Evolutionary conservation across 2,113 vertebrate genomes (phyloP), one percentile per base, ranked within the genome.

Genomic region (Ranitomeya imitator): DNA sequence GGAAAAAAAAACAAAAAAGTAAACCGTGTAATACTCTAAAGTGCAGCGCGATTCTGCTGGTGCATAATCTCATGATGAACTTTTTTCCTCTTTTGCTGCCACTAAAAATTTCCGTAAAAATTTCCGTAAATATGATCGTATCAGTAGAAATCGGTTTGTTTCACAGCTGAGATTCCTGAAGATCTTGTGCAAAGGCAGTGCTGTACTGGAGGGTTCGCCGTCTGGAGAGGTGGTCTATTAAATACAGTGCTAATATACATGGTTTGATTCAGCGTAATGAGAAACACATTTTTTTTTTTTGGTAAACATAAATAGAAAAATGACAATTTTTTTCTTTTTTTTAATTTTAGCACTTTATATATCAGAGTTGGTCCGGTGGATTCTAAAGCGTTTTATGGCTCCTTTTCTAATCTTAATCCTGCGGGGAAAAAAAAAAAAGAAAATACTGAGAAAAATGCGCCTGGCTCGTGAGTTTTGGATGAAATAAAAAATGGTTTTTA

Each of bases 161-260:
- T 97, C 96, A 97, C 97, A 99, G 97, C 96, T 96, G 95, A 26
- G n/a, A 93, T 91, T 95, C 95, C 94, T 10, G 45, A 95, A 93
- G 93, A 91, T 95, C 93, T 93, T 94, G 95, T 97, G 96, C 96
- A 96, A 98, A 96, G 94, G 95, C 94, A 94, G 92, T 93, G 96
- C 94, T 69, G 82, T 94, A 93, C 93, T 78, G 85, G 26, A 94
- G 93, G 92, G 92, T 90, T 94, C 93, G 93, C 95, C 92, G 92
- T 91, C 59, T 81, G 78, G 55, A 55, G 45, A 52, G 94, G 92
- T 92, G 95, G 93, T 93, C 26, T 95, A 94, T 96, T 96, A 94
- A 94, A 96, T 96, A 97, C 95, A 96, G 96, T 96, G 96, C 95
- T 95, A 93, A 97, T 96, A 95, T 95, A 96, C 95, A 96, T 93